Percentiles rank a stretch among this genome's conserved stretches.
phyloP scores from a whole-genome alignment of 2,797 vertebrate species.

The Astyanax mexicanus region DNA sequence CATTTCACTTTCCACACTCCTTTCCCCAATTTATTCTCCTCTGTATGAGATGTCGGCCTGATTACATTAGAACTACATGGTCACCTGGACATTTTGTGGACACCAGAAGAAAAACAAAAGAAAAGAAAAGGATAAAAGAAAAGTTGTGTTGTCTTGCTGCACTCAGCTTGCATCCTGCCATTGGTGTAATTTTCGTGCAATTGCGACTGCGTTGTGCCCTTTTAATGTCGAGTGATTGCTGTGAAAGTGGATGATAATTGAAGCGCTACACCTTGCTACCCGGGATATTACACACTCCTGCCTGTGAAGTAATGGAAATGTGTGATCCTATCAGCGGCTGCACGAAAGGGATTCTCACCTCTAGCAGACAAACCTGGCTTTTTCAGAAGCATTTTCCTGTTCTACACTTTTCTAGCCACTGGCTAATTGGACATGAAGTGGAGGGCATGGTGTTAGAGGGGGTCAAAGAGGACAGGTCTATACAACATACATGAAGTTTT shows the following conservation, averaged over 20 bases:
- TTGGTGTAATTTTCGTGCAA: conserved; percentile 43
- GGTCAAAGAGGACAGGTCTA: conserved; percentile 18
- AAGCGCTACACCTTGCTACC: conserved; percentile 43
- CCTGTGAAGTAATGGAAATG: conserved; percentile 54
- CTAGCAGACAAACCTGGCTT: not conserved
- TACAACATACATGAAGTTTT: conserved; percentile 5
- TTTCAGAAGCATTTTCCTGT: conserved; percentile 39
- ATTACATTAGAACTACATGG: not conserved
- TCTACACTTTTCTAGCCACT: not conserved
- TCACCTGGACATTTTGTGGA: conserved; percentile 6
- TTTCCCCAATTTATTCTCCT: not conserved
- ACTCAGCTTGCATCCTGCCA: not conserved
- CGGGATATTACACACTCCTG: conserved; percentile 47
- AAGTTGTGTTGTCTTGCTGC: conserved; percentile 4
- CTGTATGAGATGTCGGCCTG: not conserved
- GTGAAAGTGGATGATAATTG: conserved; percentile 59
- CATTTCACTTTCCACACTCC: not conserved
- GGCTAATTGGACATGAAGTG: conserved; percentile 35
- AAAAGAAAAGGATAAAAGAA: conserved; percentile 10
- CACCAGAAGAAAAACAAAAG: not conserved
- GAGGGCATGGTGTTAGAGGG: conserved; percentile 24
- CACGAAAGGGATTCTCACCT: conserved; percentile 18
- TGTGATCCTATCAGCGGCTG: conserved; percentile 52
- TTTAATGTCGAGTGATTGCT: conserved; percentile 55
- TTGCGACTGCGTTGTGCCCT: conserved; percentile 36